Conservation (phyloP, 2,888 invertebrate genomes). For the Atrina japonica region DNA sequence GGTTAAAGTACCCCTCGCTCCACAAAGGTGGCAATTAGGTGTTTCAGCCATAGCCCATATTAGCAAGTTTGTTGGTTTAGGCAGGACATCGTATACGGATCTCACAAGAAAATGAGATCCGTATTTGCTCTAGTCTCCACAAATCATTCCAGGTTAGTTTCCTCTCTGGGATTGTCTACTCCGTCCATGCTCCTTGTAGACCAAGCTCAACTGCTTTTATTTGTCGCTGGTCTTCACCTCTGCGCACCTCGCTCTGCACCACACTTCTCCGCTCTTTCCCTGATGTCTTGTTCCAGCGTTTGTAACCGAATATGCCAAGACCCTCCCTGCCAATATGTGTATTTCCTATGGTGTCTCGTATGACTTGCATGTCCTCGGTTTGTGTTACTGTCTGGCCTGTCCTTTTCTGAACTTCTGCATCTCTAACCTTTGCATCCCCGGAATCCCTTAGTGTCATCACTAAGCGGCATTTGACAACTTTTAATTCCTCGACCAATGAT, state of each 20-base stretch:
- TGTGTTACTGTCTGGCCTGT: neutral
- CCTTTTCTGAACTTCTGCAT: neutral
- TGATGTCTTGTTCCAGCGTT: constrained; percentile 2
- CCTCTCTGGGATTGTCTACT: neutral
- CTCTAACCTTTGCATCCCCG: neutral
- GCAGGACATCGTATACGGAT: constrained; percentile 3
- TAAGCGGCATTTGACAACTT: constrained; percentile 9
- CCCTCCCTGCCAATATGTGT: neutral
- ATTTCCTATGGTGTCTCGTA: neutral
- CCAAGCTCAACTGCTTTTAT: neutral
- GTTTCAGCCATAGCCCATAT: neutral
- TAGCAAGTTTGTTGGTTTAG: too few relatives aligned
- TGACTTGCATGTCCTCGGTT: neutral
- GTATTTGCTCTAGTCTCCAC: constrained; percentile 8
- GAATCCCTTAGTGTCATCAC: constrained; percentile 10
- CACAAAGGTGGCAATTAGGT: neutral
- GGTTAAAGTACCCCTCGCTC: neutral
- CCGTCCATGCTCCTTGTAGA: neutral
- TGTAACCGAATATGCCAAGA: neutral
- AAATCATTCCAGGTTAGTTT: constrained; percentile 4
- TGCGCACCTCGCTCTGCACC: constrained; percentile 7
- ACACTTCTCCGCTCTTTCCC: neutral
- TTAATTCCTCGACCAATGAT: constrained; percentile 6
- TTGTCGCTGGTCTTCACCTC: neutral
- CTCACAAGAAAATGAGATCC: constrained; percentile 11